phyloP scores from a whole-genome alignment of 1,140 invertebrate genomes.

The Meteorus sp. region DNA sequence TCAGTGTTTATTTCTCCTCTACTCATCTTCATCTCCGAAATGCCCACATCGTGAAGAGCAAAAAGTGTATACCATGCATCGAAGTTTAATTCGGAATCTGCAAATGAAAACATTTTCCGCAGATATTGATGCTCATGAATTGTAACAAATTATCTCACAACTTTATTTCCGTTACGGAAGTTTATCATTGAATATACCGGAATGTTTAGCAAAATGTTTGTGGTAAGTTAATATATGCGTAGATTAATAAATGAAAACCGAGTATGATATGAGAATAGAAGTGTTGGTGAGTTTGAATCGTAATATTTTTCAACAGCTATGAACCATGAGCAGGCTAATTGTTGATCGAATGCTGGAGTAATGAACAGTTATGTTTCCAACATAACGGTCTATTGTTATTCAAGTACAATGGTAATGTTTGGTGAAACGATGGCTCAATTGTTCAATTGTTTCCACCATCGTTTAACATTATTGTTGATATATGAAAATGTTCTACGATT shows the following conservation, averaged over 20 bases:
- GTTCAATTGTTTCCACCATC: slow-evolving; percentile 41
- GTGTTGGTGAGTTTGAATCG: slow-evolving; percentile 26
- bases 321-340: slow-evolving; percentile 32
- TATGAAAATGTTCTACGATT: background rate
- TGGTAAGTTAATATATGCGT: too few relatives aligned
- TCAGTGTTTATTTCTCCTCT: too few relatives aligned
- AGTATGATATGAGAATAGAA: slow-evolving; percentile 5
- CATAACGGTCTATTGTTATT: slow-evolving; percentile 46
- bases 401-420: slow-evolving; percentile 48
- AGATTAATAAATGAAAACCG: background rate
- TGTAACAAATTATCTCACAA: too few relatives aligned
- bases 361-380: slow-evolving; percentile 37
- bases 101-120: too few relatives aligned
- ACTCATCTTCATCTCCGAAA: too few relatives aligned
- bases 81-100: too few relatives aligned
- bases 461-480: slow-evolving; percentile 2
- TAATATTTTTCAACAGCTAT: slow-evolving; percentile 45
- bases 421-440: slow-evolving; percentile 36
- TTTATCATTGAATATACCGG: too few relatives aligned
- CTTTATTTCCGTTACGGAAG: too few relatives aligned
- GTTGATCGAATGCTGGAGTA: slow-evolving; percentile 39
- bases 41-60: too few relatives aligned
- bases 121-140: too few relatives aligned
- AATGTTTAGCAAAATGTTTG: too few relatives aligned
- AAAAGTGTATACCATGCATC: too few relatives aligned